Base-by-base conservation (phyloP, 2,113 vertebrate genomes). In the Pyrgilauda ruficollis region DNA sequence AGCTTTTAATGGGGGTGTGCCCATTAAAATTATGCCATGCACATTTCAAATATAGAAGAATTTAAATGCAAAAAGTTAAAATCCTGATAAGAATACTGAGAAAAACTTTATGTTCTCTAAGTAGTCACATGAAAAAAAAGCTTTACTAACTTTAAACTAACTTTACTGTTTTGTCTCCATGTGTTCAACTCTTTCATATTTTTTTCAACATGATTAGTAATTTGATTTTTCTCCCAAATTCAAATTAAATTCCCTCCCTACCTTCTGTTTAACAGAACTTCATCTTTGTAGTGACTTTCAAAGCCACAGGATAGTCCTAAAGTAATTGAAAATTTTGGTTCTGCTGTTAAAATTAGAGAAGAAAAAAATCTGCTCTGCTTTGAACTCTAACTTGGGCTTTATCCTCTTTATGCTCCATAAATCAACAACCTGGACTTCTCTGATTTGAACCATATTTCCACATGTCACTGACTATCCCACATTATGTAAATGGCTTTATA, bases 271-370 rank as follows among this genome's bases (percentile, higher is more conserved):
- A 90, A 20, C 46, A 93, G 80, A 74, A 17, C 10, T 80, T 88
- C 61, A 75, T 94, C 89, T 93, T 96, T 97, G 26, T 47, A 90
- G 74, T 73, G 76, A 90, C 78, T 97, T 97, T 95, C 89, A 97
- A 89, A 94, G 59, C 17, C 86, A 90, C 63, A 73, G 18, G 44
- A 67, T 43, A 69, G 16, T 90, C 35, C 67, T 69, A 35, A 83
- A 80, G 16, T 90, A 90, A 96, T 70, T 90, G 19, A 91, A 84
- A 85, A 61, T 81, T 85, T 88, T 93, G 58, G 23, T 92, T 94
- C 31, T 83, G 31, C 31, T 53, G 28, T 93, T 73, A 91, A 91
- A 85, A 86, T 55, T 31, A 56, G 13, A 87, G 72, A 80, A 74
- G 66, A 41, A 39, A 94, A 89, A 43, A 33, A 26, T 78, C 53